Evolutionary conservation across 1,140 invertebrate species (phyloP), one percentile per base, ranked within the genome.

Genomic region (Pseudomyrmex concolor): DNA sequence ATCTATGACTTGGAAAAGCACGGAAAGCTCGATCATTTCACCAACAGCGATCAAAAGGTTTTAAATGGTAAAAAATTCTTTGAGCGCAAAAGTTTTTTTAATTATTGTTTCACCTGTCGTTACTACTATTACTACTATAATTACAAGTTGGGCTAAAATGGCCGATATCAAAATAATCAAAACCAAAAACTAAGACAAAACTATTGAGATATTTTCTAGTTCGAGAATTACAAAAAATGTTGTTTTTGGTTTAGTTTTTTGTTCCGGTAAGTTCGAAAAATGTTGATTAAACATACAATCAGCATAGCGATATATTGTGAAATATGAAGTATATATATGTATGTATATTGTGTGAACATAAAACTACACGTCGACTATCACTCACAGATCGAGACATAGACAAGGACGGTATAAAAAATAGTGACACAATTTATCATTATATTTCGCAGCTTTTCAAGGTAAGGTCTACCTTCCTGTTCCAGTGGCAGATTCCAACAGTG

Each of bases 1-100:
- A 83, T 88, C 8, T 94, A 93, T 80, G 93, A 94, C 57, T 73
- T 93, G 57, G 93, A 94, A 71, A 94, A 92, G 22, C 93, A 93
- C 59, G 83, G 91, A 10, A 94, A 94, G 84, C 89, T 94, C 8
- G 92, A 94, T 12, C 92, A 91, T 17, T 74, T 90, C 1, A 66
- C 89, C 8, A 90, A 86, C 63, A 84, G 88, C 51, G 91, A 90
- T 84, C 87, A 89, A n/a, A 94, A 94, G 67, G 70, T 90, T 9
- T 67, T 92, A 43, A 93, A 90, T 54, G 92, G 93, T 94, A 89
- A 93, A 76, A 0, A 7, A 62, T 2, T 67, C 2, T 67, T 19
- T 15, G 19, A 12, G 7, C 22, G 12, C 19, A 70, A 78, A 19
- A 48, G 13, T 48, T 70, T 17, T 48, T 57, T 48, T 10, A 19